phyloP scores from a whole-genome alignment of 2,888 invertebrate species.

The Lepidocyrtoides sp. region DNA sequence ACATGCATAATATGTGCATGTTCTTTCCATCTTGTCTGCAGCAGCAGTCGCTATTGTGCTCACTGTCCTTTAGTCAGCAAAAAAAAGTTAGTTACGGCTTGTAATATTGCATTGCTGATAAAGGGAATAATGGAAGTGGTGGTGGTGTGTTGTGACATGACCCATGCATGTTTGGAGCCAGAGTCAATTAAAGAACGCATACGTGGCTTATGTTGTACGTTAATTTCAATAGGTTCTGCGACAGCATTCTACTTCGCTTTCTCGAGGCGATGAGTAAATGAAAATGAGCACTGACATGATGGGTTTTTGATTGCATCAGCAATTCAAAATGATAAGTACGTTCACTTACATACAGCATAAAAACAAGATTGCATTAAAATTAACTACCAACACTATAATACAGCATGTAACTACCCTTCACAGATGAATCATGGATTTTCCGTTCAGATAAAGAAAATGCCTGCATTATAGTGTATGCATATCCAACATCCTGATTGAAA shows the following conservation, averaged over 20 bases:
- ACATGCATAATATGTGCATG: too few relatives aligned
- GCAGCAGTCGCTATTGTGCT: slow-evolving; percentile 2
- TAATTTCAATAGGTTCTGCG: slow-evolving; percentile 10
- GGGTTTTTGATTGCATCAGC: not conserved
- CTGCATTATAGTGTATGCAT: too few relatives aligned
- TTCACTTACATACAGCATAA: too few relatives aligned
- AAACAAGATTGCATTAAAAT: too few relatives aligned
- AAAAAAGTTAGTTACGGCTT: slow-evolving; percentile 30
- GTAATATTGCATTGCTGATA: not conserved
- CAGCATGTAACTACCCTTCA: too few relatives aligned
- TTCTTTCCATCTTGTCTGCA: slow-evolving; percentile 2
- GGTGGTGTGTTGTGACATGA: not conserved
- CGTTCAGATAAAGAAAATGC: too few relatives aligned
- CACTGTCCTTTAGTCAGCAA: not conserved
- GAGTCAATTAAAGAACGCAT: slow-evolving; percentile 16
- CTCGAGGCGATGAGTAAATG: slow-evolving; percentile 5
- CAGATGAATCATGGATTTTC: too few relatives aligned
- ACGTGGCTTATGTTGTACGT: too few relatives aligned
- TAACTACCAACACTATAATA: too few relatives aligned
- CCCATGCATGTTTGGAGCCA: not conserved
- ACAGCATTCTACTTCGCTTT: not conserved
- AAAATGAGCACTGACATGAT: not conserved
- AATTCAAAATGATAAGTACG: not conserved
- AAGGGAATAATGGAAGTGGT: not conserved
- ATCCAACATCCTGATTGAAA: too few relatives aligned